Base-by-base conservation (phyloP, 2,797 vertebrate genomes). In the Clarias laeviceps region DNA sequence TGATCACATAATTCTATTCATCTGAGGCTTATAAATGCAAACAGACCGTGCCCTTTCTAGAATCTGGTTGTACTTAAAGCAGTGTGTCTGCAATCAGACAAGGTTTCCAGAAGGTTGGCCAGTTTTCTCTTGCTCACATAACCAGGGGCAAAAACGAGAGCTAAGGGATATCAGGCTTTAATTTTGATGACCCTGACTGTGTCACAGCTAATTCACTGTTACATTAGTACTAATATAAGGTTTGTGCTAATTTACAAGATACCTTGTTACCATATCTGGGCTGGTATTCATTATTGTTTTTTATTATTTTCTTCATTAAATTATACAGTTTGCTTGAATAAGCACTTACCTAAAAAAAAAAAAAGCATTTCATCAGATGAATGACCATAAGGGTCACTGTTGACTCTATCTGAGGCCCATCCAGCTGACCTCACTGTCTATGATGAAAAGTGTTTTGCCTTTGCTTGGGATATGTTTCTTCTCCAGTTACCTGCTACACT, bases 1-100 rank as follows among this genome's bases (percentile, higher is more conserved):
- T 88, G 77, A 90, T 90, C 81, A 85, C 77, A 80, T 90, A 89
- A 90, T 87, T 74, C 77, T 83, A 87, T 89, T 87, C 85, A 86
- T 88, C 88, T 88, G 89, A 88, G 73, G 84, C 72, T 70, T n/a
- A 66, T 87, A 90, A 91, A 86, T 85, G 64, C 45, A 83, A 90
- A 90, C 89, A 83, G 70, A 90, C 79, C 59, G 87, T 78, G 88
- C 87, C 57, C 86, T 85, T 89, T 32, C 72, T 87, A 70, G 32
- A 37, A 61, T 87, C 82, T 85, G 88, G 77, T 87, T 89, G 85
- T 40, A 88, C 80, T 91, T 88, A 89, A 27, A 80, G 24, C 76
- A 77, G 83, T 90, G 89, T 88, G 85, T 86, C 68, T 82, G 87
- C 88, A 86, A 85, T 90, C 87, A 88, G 85, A 83, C 82, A 37